A percentile compares a stretch with the other conserved stretches of the same genome.
Conservation (phyloP, 2,888 invertebrate genomes). For the Rotaria macrura region DNA sequence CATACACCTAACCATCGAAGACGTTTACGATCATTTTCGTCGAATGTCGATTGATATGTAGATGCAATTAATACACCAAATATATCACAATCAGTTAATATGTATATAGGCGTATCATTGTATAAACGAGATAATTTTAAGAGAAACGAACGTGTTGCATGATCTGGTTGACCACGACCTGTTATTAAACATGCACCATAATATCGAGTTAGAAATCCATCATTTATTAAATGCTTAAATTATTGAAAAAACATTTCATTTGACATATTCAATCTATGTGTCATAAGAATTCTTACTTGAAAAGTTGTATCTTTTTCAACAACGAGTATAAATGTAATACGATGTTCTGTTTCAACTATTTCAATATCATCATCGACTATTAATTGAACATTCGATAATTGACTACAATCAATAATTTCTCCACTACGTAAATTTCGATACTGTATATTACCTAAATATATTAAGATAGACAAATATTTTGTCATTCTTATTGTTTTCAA, state of each 20-base stretch:
- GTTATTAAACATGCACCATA: not conserved
- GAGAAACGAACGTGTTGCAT: not conserved
- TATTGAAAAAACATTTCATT: too few species aligned
- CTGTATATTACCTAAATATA: not conserved
- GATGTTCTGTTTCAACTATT: not conserved
- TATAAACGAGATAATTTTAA: not conserved
- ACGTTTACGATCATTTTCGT: not conserved
- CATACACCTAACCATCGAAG: not conserved
- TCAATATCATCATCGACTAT: not conserved
- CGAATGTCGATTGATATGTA: not conserved
- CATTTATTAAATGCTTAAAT: not conserved
- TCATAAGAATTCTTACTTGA: not conserved
- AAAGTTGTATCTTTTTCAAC: not conserved
- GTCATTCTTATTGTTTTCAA: not conserved
- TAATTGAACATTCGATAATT: not conserved
- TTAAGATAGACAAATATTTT: not conserved
- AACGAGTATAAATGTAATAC: not conserved
- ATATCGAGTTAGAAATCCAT: not conserved
- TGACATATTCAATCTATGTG: too few species aligned
- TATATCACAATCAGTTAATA: constrained; percentile 8
- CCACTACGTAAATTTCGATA: not conserved
- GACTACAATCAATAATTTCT: not conserved
- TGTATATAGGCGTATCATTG: not conserved
- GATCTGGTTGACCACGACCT: not conserved
- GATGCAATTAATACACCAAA: not conserved